Percentiles rank a stretch among this genome's conserved stretches.
Conservation (phyloP, 2,888 invertebrate genomes). For the Trypoxylon attenuatum region DNA sequence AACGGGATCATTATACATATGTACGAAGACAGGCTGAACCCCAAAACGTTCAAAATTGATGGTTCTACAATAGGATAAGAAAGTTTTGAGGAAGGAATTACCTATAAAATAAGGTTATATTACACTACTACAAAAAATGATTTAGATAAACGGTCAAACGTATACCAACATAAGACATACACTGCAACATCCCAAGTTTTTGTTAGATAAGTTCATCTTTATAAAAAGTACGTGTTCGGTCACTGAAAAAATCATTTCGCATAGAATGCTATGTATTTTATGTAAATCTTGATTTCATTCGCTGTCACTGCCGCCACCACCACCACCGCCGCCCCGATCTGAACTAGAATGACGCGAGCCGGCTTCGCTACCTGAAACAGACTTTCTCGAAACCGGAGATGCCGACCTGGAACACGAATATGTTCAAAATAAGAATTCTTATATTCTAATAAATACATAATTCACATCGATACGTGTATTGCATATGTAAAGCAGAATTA, state of each 20-base stretch:
- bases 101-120: no score
- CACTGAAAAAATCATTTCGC: background rate
- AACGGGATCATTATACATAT: no score
- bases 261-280: background rate
- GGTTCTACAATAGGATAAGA: no score
- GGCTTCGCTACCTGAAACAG: conserved; percentile 78
- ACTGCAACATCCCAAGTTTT: background rate
- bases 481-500: no score
- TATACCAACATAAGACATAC: no score
- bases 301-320: conserved; percentile 56
- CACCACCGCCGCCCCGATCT: conserved; percentile 50
- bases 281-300: conserved; percentile 21
- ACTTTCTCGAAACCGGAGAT: conserved; percentile 79
- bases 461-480: no score
- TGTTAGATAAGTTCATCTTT: conserved; percentile 15
- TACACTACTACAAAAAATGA: no score
- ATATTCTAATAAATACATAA: background rate
- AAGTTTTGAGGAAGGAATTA: no score
- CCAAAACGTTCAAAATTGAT: no score
- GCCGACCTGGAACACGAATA: conserved; percentile 64
- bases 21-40: no score
- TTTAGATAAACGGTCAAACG: no score
- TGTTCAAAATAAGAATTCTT: background rate
- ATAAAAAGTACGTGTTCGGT: conserved; percentile 26
- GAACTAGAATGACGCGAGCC: conserved; percentile 65